These are phyloP conservation scores for Lutraria lutraria DNA, from an alignment of 2,888 invertebrate species.

Conservation along the genomic window DNA sequence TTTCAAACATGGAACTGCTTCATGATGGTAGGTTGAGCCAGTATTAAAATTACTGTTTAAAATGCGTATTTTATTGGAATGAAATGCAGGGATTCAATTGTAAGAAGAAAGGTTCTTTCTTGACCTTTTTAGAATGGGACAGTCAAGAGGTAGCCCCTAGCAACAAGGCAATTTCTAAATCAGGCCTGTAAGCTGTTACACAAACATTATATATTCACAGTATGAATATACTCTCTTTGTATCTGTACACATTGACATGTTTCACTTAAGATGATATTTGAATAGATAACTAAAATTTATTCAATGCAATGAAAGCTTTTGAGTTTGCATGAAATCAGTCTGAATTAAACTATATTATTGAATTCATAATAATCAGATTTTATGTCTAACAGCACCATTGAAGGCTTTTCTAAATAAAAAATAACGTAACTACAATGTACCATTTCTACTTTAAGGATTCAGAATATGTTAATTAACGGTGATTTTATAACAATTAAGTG, in stretches of 20 bases:
- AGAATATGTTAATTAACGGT: neutral
- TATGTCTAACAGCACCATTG: neutral
- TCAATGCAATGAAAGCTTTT: conserved; percentile 9
- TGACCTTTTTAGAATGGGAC: no score
- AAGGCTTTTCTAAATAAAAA: neutral
- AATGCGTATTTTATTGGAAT: no score
- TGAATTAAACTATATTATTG: neutral
- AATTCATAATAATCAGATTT: neutral
- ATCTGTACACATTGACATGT: neutral
- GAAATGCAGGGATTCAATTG: no score
- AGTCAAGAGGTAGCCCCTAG: no score
- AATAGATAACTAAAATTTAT: conserved; percentile 7
- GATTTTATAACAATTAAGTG: neutral
- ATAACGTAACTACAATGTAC: neutral
- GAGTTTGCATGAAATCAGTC: conserved; percentile 1
- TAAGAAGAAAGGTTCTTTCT: no score
- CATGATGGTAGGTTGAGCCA: no score
- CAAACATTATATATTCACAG: neutral
- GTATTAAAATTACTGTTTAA: no score
- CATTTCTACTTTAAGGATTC: neutral
- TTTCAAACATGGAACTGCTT: no score
- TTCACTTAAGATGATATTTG: neutral
- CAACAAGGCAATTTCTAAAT: no score
- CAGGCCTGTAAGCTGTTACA: no score
- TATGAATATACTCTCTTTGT: neutral